A percentile compares a stretch with the other conserved stretches of the same genome.
Evolutionary conservation across 1,140 invertebrate species (phyloP).

Genomic region (Watersipora subatra): DNA sequence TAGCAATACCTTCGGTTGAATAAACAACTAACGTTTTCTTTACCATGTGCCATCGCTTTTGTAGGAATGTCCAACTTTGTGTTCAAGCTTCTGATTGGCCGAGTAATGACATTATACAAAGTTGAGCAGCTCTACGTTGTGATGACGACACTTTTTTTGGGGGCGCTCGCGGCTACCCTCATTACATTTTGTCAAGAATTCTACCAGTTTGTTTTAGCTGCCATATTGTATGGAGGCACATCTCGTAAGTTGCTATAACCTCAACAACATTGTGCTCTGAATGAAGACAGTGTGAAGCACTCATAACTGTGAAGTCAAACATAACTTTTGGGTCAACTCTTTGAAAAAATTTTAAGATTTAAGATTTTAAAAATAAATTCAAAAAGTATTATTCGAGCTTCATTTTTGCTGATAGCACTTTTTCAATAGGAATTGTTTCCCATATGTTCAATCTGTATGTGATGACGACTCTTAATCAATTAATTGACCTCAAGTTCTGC

Average conservation of each 20-base stretch:
- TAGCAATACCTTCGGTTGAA: too few relatives aligned
- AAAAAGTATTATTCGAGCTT: background rate
- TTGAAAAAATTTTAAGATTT: background rate
- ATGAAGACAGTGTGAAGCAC: background rate
- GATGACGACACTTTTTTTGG: background rate
- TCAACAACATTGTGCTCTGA: background rate
- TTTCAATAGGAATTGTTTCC: background rate
- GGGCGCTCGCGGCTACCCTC: background rate
- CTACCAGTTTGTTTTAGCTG: background rate
- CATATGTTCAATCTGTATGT: too few relatives aligned
- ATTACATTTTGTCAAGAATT: background rate
- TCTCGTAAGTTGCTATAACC: background rate
- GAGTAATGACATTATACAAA: background rate
- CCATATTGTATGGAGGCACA: background rate
- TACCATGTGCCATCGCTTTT: too few relatives aligned
- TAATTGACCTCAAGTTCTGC: too few relatives aligned
- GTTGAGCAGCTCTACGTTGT: background rate
- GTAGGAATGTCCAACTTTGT: conserved; percentile 1
- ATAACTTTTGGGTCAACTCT: background rate
- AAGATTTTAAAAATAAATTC: background rate
- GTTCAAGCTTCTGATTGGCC: background rate
- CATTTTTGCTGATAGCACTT: background rate
- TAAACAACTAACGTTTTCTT: too few relatives aligned
- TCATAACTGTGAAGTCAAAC: background rate
- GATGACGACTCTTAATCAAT: too few relatives aligned